Base-by-base conservation (phyloP, 2,797 vertebrate species). In the Chaunax sp. region DNA sequence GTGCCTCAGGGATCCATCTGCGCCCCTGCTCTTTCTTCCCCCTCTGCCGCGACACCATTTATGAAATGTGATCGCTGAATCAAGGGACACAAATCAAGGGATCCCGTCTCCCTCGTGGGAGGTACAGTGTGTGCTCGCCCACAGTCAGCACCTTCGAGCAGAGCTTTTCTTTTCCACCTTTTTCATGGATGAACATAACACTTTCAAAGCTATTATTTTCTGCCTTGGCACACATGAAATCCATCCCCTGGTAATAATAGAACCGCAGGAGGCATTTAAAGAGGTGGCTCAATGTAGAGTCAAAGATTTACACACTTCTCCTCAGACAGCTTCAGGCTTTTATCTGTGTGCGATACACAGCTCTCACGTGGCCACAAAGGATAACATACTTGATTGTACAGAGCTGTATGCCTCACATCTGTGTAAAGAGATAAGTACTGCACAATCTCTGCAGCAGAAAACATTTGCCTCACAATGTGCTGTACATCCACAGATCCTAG, bases 1-100 rank as follows among this genome's bases (percentile, higher is more conserved):
- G 78, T 77, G 87, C 92, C 91, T 86, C 89, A 74, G 87, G 92
- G 89, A 79, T 82, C 71, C 64, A 68, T 84, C 86, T 78, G 66
- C 60, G 69, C 66, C 64, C 51, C 82, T 28, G 46, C 64, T 65
- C 46, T 65, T 69, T 75, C 69, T 57, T 55, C 6, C 30, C 15
- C 15, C 6, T n/a, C 56, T 51, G 35, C 41, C 8, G 18, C 5
- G 11, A 78, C 74, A 72, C 77, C 80, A 62, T 65, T 71, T 44
- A 66, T 80, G 85, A 84, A 66, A 90, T 79, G 74, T 63, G 85
- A 90, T 89, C 80, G 38, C 78, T 55, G 75, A 80, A 65, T 83
- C 45, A 22, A 82, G 79, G 80, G 81, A 84, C 82, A 90, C 87
- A 83, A 82, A 87, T 90, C 87, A 88, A 62, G 59, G 40, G 45